These are phyloP conservation scores for Scortum barcoo DNA, from an alignment of 2,113 vertebrate species.

Conservation along the genomic window DNA sequence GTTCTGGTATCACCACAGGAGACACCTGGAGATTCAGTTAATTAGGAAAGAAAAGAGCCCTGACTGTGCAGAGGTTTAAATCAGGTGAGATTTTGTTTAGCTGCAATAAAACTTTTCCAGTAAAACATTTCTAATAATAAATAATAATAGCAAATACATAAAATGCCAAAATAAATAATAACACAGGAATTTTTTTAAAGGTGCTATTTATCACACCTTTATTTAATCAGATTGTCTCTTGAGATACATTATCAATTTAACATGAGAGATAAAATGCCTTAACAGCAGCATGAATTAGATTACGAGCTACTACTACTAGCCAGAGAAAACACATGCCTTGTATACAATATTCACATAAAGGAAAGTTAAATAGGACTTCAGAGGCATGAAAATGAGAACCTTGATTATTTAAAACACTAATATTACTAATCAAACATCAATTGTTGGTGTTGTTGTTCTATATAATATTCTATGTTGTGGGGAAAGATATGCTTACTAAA, in stretches of 20 bases:
- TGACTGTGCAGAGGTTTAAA: conserved; percentile 40
- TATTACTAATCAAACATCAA: neutral
- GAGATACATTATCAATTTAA: conserved; percentile 21
- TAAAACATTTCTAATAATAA: conserved; percentile 11
- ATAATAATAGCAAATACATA: neutral
- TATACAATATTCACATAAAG: neutral
- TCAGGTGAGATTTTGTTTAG: conserved; percentile 27
- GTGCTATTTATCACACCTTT: neutral
- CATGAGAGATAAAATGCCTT: neutral
- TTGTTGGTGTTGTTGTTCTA: too few species aligned
- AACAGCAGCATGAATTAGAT: neutral
- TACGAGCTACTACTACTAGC: too few species aligned
- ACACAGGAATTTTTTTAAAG: neutral
- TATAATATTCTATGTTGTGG: neutral
- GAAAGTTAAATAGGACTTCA: neutral
- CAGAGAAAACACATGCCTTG: too few species aligned
- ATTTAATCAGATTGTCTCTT: conserved; percentile 2
- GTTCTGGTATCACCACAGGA: conserved; percentile 62
- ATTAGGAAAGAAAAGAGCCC: conserved; percentile 58
- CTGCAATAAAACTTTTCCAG: conserved; percentile 14
- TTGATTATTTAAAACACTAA: neutral
- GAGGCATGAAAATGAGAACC: neutral
- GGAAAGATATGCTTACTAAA: neutral
- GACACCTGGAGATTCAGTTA: conserved; percentile 54
- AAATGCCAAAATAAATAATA: neutral